Evolutionary conservation across 2,113 vertebrate genomes (phyloP), one percentile per base, ranked within the genome.

Genomic region (Cyprinodon variegatus): DNA sequence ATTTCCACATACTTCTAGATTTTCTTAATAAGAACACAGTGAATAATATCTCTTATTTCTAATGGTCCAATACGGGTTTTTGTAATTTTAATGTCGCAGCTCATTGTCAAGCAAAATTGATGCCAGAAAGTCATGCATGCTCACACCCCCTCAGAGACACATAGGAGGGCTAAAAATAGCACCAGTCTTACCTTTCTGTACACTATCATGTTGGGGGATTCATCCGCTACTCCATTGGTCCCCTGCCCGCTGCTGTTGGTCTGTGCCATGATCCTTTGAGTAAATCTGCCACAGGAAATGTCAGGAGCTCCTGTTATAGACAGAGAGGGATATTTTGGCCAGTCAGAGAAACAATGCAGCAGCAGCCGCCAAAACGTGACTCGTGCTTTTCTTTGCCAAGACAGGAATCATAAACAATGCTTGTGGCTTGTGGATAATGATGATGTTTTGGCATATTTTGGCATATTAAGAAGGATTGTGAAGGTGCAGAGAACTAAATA

Each of bases 181-280:
- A 66, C 59, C 71, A 39, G 72, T 41, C 95, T 94, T 97, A 98
- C 97, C 97, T 98, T 99, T 94, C 97, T 97, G 92, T 98, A 99
- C 78, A 99, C 97, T 91, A 98, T 94, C 96, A 98, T 98, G 93
- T 98, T 98, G 82, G 97, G 97, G 50, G 97, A 98, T 88, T 99
- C 97, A 76, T 98, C 97, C 15, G 94, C 95, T 85, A 96, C 96
- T 89, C 97, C 97, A 36, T 97, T 97, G 95, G 95, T 97, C 90
- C 96, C 96, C 89, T 97, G 96, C 68, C 95, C 96, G 65, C 95
- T 94, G 83, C 94, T 97, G 95, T 97, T 98, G 94, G 95, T 97
- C 93, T 98, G 96, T 88, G 97, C 97, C 97, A 99, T 99, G 94
- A 93, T 96, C 92, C 94, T 92, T 83, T 89, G 72, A 78, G 88